A percentile compares a stretch with the other conserved stretches of the same genome.
phyloP scores from a whole-genome alignment of 2,888 invertebrate species.

The Schizaphis graminum region DNA sequence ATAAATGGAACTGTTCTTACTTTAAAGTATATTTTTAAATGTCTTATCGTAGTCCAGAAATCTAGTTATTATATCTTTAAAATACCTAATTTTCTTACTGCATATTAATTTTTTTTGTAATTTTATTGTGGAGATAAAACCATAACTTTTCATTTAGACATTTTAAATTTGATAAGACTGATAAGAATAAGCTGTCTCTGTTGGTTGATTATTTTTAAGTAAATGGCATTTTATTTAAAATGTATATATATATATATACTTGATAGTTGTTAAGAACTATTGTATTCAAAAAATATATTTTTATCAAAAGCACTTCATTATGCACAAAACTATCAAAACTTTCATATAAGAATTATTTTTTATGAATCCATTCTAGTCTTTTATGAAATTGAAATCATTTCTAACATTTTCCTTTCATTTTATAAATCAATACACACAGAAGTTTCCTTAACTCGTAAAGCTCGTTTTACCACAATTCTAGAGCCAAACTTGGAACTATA shows the following conservation, averaged over 20 bases:
- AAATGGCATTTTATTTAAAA: not conserved
- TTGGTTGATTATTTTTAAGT: not conserved
- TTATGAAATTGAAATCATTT: not conserved
- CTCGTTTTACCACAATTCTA: constrained; percentile 23
- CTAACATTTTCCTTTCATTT: not conserved
- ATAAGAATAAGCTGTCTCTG: not conserved
- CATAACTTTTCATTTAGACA: not conserved
- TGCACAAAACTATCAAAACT: not conserved
- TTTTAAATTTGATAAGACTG: not conserved
- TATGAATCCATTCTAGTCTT: not conserved
- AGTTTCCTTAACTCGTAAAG: constrained; percentile 15
- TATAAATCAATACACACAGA: constrained; percentile 45
- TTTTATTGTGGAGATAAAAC: not conserved
- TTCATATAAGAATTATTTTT: not conserved
- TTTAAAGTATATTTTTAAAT: not conserved
- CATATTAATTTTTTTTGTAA: not conserved
- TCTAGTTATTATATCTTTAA: not conserved
- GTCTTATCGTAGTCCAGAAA: not conserved
- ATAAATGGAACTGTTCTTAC: not conserved
- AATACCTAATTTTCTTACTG: not conserved
- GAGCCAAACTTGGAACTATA: constrained; percentile 34
- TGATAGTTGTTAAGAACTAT: not conserved
- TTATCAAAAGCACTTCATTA: not conserved
- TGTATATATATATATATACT: not conserved
- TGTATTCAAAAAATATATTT: not conserved